Conservation (phyloP, 2,113 vertebrate species). For the Amia ocellicauda region DNA sequence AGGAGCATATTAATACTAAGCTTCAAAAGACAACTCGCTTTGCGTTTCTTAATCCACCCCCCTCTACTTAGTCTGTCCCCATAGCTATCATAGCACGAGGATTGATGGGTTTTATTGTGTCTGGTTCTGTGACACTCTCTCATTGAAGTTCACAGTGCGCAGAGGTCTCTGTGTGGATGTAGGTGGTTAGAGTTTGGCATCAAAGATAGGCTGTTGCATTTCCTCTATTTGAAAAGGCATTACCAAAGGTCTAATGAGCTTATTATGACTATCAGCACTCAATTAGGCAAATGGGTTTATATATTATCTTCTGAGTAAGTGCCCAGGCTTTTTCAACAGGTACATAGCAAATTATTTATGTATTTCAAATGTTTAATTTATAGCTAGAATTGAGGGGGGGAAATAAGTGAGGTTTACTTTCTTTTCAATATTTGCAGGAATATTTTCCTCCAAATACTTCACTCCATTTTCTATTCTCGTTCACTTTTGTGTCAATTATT, state of each 20-base stretch:
- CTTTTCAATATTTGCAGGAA: too few species aligned
- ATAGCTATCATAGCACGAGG: not conserved
- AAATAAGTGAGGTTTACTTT: too few species aligned
- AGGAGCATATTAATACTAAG: constrained; percentile 7
- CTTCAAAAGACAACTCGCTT: constrained; percentile 3
- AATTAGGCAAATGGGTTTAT: not conserved
- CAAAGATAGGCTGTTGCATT: not conserved
- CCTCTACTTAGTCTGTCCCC: not conserved
- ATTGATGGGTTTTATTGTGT: not conserved
- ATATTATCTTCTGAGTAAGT: not conserved
- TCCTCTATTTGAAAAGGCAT: not conserved
- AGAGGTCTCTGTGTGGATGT: not conserved
- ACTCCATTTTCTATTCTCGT: too few species aligned
- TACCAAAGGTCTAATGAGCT: not conserved
- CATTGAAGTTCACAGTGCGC: too few species aligned
- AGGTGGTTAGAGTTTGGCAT: not conserved
- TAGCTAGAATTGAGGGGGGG: too few species aligned
- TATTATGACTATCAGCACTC: not conserved
- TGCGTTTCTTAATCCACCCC: not conserved
- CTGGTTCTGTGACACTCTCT: too few species aligned
- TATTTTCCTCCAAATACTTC: too few species aligned
- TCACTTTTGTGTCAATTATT: too few species aligned
- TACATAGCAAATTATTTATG: not conserved
- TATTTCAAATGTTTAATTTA: not conserved
- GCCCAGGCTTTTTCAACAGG: not conserved